Evolutionary conservation across 2,888 invertebrate genomes (phyloP).

Genomic region (Eumerus sabulonum): DNA sequence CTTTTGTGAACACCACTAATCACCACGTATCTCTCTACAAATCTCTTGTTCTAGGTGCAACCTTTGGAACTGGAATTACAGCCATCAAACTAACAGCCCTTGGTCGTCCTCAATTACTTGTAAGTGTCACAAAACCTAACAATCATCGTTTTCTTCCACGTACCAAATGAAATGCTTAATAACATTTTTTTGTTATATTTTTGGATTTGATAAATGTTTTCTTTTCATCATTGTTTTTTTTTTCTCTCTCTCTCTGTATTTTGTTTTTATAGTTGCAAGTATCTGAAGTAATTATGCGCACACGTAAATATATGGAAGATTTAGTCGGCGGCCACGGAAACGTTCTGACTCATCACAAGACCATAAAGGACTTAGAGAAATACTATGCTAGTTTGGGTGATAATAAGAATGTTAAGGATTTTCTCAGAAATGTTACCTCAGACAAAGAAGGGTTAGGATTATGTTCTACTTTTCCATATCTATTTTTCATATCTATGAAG

Average conservation of each 20-base stretch:
- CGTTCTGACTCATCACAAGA: slow-evolving; percentile 91
- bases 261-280: slow-evolving; percentile 88
- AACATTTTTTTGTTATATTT: neutral
- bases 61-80: slow-evolving; percentile 96
- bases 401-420: slow-evolving; percentile 90
- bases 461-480: slow-evolving; percentile 13
- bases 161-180: neutral
- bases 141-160: neutral
- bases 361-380: slow-evolving; percentile 91
- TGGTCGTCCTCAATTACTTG: slow-evolving; percentile 95
- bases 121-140: slow-evolving; percentile 80
- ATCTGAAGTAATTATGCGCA: slow-evolving; percentile 97
- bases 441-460: slow-evolving; percentile 92
- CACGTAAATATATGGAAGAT: slow-evolving; percentile 95
- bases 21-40: neutral
- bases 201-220: slow-evolving; percentile 6
- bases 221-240: slow-evolving; percentile 30
- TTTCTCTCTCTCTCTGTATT: too few species aligned
- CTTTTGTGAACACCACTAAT: neutral
- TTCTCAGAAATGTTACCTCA: slow-evolving; percentile 93
- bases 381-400: slow-evolving; percentile 88
- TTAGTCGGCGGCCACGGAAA: slow-evolving; percentile 93
- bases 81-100: slow-evolving; percentile 98
- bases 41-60: slow-evolving; percentile 85
- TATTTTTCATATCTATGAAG: neutral